A percentile compares a stretch with the other conserved stretches of the same genome.
Conservation (phyloP, 1,140 invertebrate species). For the Dysdera silvatica region DNA sequence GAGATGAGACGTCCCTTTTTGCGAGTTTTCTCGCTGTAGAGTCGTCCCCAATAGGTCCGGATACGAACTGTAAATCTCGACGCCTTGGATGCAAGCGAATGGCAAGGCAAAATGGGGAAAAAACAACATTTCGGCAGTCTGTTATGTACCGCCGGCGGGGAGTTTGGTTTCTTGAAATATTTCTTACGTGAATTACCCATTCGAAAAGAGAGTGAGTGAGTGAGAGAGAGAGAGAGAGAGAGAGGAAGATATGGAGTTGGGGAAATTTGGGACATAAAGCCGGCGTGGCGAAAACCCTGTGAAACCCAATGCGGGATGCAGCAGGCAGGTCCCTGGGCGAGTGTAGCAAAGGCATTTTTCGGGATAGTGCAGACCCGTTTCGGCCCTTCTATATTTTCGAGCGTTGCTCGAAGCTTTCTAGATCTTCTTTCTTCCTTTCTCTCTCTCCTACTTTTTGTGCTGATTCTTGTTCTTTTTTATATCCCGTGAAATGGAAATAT, state of each 20-base stretch:
- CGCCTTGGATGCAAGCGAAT: neutral
- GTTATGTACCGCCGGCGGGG: neutral
- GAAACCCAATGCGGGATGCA: conserved; percentile 29
- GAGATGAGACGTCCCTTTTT: too few relatives aligned
- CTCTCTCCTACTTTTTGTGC: conserved; percentile 6
- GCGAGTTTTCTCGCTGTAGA: too few relatives aligned
- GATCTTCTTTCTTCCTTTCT: conserved; percentile 19
- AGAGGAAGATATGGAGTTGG: too few relatives aligned
- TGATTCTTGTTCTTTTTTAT: too few relatives aligned
- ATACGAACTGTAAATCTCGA: neutral
- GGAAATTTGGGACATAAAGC: conserved; percentile 26
- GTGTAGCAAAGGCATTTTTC: too few relatives aligned
- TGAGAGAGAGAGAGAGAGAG: too few relatives aligned
- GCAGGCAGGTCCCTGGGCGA: conserved; percentile 9
- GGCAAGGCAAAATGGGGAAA: neutral
- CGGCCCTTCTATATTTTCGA: too few relatives aligned
- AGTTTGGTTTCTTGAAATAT: neutral
- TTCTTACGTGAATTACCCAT: too few relatives aligned
- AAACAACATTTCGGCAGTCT: neutral
- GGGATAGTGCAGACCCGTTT: too few relatives aligned
- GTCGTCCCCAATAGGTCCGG: too few relatives aligned
- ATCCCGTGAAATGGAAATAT: conserved; percentile 29
- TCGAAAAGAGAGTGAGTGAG: too few relatives aligned
- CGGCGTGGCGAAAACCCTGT: conserved; percentile 28
- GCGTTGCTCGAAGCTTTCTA: too few relatives aligned